Conservation (phyloP, 1,140 invertebrate genomes). For the Leptinotarsa defecta region DNA sequence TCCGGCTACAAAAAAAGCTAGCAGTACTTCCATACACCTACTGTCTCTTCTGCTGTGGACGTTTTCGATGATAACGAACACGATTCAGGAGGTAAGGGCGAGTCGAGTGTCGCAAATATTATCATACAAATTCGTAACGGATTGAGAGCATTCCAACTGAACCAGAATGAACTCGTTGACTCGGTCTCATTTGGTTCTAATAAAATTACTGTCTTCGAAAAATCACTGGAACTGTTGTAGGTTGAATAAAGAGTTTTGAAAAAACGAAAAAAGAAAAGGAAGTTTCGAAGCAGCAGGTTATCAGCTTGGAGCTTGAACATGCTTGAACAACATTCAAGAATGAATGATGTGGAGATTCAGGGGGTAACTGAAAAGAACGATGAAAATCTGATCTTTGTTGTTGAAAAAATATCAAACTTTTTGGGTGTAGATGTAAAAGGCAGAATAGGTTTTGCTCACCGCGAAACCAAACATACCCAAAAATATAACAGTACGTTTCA, state of each 20-base stretch:
- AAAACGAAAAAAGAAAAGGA: neutral
- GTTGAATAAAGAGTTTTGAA: neutral
- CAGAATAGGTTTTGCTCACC: conserved; percentile 6
- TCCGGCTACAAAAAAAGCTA: neutral
- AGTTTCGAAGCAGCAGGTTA: neutral
- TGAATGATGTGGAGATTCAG: neutral
- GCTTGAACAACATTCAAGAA: neutral
- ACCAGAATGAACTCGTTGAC: neutral
- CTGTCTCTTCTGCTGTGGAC: neutral
- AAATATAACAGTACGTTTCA: neutral
- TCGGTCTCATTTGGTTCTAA: neutral
- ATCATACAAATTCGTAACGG: neutral
- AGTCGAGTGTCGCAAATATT: neutral
- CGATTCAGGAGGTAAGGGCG: neutral
- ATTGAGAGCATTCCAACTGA: neutral
- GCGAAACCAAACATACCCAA: neutral
- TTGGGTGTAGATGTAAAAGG: neutral
- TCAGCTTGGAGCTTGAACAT: neutral
- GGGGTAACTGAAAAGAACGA: neutral
- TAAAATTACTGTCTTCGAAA: neutral
- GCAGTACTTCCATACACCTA: neutral
- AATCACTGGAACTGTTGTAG: neutral
- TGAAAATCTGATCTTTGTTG: neutral
- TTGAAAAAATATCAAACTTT: neutral
- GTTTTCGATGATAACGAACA: neutral